Conservation (phyloP, 1,140 invertebrate species). For the Nixonia krombeini region DNA sequence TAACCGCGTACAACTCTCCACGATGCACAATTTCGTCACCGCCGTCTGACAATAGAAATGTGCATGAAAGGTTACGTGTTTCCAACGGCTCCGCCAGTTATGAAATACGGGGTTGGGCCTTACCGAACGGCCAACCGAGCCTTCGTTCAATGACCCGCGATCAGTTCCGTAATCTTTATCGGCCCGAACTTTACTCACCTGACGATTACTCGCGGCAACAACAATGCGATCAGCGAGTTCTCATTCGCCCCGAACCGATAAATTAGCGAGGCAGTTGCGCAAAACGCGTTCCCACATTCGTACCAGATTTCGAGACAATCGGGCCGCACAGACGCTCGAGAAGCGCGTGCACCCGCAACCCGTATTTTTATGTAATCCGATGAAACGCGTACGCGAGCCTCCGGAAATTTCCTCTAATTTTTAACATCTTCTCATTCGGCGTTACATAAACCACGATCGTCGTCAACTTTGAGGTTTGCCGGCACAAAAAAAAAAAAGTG, state of each 20-base stretch:
- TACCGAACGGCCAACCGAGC: slow-evolving; percentile 28
- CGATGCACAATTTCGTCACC: slow-evolving; percentile 42
- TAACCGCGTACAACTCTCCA: neutral
- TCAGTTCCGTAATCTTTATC: slow-evolving; percentile 44
- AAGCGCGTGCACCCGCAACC: too few relatives aligned
- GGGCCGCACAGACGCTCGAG: too few relatives aligned
- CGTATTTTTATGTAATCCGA: slow-evolving; percentile 1
- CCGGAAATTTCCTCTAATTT: slow-evolving; percentile 2
- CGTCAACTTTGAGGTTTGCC: neutral
- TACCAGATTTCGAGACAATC: too few relatives aligned
- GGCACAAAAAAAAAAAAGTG: neutral
- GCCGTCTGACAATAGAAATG: slow-evolving; percentile 48
- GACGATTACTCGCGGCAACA: too few relatives aligned
- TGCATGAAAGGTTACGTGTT: slow-evolving; percentile 53
- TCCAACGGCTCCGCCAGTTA: slow-evolving; percentile 44
- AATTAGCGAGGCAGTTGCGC: too few relatives aligned
- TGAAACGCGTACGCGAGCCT: neutral
- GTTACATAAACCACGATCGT: neutral
- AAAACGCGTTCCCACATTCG: too few relatives aligned
- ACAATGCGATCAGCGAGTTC: too few relatives aligned
- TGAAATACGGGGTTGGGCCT: slow-evolving; percentile 52
- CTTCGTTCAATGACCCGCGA: slow-evolving; percentile 49
- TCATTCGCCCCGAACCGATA: too few relatives aligned
- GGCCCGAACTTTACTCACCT: too few relatives aligned
- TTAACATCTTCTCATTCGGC: neutral